These are phyloP conservation scores for Sebastes matsubarae DNA, from an alignment of 2,797 vertebrate genomes.

Conservation along the genomic window DNA sequence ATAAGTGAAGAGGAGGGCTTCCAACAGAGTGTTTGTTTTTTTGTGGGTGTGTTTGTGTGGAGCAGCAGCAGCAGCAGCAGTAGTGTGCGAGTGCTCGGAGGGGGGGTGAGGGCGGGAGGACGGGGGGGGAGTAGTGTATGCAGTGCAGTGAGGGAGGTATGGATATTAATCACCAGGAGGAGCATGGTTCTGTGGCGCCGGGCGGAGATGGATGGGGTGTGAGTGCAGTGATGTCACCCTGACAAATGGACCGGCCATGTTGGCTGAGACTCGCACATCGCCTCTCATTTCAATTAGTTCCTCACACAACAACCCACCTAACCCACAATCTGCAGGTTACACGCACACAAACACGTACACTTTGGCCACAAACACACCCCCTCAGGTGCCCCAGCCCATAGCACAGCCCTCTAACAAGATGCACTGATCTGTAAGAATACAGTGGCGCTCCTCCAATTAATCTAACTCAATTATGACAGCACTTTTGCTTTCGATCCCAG, in stretches of 20 bases:
- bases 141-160: slow-evolving; percentile 72
- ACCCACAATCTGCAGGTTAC: slow-evolving; percentile 74
- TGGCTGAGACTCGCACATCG: slow-evolving; percentile 86
- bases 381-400: slow-evolving; percentile 36
- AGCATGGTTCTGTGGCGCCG: slow-evolving; percentile 76
- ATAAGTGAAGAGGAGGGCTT: slow-evolving; percentile 50
- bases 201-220: slow-evolving; percentile 86
- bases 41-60: slow-evolving; percentile 48
- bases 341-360: slow-evolving; percentile 60
- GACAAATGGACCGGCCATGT: slow-evolving; percentile 86
- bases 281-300: slow-evolving; percentile 90
- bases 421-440: slow-evolving; percentile 74
- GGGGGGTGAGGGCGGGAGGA: slow-evolving; percentile 1
- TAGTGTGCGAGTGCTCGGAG: slow-evolving; percentile 20
- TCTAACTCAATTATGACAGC: slow-evolving; percentile 76
- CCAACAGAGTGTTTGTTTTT: slow-evolving; percentile 62
- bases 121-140: slow-evolving; percentile 38
- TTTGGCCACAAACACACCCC: slow-evolving; percentile 39
- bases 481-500: slow-evolving; percentile 63
- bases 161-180: slow-evolving; percentile 87
- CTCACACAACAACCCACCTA: slow-evolving; percentile 71
- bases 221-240: slow-evolving; percentile 88
- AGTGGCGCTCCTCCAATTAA: slow-evolving; percentile 70
- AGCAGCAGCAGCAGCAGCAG: not conserved
- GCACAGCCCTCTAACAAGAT: slow-evolving; percentile 66